Evolutionary conservation across 2,113 vertebrate genomes (phyloP), one percentile per base, ranked within the genome.

Genomic region (Peucedramus taeniatus): DNA sequence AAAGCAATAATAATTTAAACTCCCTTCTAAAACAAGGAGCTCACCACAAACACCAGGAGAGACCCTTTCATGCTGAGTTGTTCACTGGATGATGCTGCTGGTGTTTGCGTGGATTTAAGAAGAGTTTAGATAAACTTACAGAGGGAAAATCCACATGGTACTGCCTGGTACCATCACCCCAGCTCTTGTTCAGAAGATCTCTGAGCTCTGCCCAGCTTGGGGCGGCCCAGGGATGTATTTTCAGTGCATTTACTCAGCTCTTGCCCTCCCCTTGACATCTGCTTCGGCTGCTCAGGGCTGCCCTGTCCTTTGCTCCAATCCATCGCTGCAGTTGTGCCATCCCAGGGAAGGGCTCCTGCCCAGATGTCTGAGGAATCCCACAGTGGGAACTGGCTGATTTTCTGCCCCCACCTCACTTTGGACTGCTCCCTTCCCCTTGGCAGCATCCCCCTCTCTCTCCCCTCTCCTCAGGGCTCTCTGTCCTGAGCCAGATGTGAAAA

Each of bases 151-250:
- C 8, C 22, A 45, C 12, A 7, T 0, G 1, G 6, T 49, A 10
- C 23, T 39, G 13, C 28, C 27, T 39, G 40, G 21, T 35, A 10
- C 9, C 30, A 20, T 17, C 5, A 33, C n/a, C 40, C 4, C 54
- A 65, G 7, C 45, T 83, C 37, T 74, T 0, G 0, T 31, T 51
- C 50, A 49, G 54, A 27, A 85, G 4, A 4, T 53, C 7, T 23
- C 14, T 80, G 75, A 61, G 37, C 14, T 11, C 33, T 80, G 37
- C 5, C 5, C 22, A 19, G 6, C 10, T 14, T n/a, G 18, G 5
- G 6, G 2, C 40, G n/a, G 11, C 12, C 33, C 6, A 18, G 14
- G 7, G 10, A 44, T 2, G 1, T 11, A 19, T 18, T 86, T 50
- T 35, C 47, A 80, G 16, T 33, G 10, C 13, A 20, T 60, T 84